phyloP scores from a whole-genome alignment of 2,797 vertebrate species.

The Hybognathus amarus region DNA sequence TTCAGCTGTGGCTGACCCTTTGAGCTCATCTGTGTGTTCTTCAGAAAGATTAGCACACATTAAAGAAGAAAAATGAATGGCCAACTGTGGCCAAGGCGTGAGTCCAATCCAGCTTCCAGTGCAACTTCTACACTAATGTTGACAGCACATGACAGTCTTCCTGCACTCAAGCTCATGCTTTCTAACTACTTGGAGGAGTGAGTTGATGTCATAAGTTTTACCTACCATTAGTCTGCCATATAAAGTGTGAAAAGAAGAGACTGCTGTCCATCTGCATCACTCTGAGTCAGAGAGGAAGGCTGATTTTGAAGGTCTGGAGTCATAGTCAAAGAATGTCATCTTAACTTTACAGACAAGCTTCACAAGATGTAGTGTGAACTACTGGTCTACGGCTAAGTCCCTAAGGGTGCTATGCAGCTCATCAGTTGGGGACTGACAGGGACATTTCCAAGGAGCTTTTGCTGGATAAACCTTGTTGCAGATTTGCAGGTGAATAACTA shows the following conservation, averaged over 20 bases:
- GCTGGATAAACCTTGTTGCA: not conserved
- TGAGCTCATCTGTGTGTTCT: not conserved
- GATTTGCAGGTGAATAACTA: not conserved
- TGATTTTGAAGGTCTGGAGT: not conserved
- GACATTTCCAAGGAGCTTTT: too few relatives aligned
- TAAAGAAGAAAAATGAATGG: not conserved
- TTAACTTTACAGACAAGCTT: not conserved
- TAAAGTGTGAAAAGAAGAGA: conserved; percentile 12
- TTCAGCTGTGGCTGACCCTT: not conserved
- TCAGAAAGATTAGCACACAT: not conserved
- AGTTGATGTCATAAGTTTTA: conserved; percentile 1
- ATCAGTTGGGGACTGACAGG: too few relatives aligned
- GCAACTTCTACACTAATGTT: not conserved
- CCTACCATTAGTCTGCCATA: not conserved
- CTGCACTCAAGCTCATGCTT: not conserved
- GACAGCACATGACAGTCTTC: not conserved
- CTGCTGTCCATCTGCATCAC: not conserved
- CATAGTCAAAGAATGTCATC: conserved; percentile 1
- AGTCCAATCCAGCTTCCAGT: not conserved
- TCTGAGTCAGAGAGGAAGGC: conserved; percentile 1
- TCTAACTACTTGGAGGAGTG: not conserved
- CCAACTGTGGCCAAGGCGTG: not conserved
- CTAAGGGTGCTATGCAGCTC: not conserved
- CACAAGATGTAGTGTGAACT: not conserved
- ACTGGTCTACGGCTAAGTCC: not conserved